Evolutionary conservation across 2,797 vertebrate species (phyloP).

Genomic region (Poecilia picta): DNA sequence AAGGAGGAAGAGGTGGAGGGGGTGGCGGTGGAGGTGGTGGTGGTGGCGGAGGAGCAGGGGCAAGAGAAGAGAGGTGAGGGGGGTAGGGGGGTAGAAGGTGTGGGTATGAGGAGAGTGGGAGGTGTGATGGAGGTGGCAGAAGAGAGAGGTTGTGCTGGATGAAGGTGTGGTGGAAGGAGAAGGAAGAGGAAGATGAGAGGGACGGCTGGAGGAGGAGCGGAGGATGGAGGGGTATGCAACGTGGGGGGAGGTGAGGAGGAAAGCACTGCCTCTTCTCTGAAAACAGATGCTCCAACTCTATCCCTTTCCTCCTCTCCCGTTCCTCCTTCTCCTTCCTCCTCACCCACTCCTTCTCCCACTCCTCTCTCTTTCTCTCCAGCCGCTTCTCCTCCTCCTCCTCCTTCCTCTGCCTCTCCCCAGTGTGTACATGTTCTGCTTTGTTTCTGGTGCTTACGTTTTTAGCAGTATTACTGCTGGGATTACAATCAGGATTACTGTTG

Average conservation of each 20-base stretch:
- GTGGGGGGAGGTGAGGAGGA: conserved; percentile 34
- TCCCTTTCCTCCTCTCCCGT: conserved; percentile 49
- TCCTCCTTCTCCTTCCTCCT: conserved; percentile 52
- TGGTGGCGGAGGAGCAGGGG: conserved; percentile 39
- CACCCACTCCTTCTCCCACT: conserved; percentile 56
- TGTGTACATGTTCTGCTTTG: neutral
- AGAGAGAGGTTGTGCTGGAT: conserved; percentile 71
- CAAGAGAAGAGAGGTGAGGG: conserved; percentile 49
- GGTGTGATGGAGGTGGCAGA: conserved; percentile 55
- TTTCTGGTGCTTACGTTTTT: neutral
- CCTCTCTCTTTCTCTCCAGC: conserved; percentile 37
- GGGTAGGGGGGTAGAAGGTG: conserved; percentile 60
- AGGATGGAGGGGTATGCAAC: conserved; percentile 57
- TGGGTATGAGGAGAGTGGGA: conserved; percentile 55
- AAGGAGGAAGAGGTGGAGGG: conserved; percentile 30
- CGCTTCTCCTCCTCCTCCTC: conserved; percentile 44
- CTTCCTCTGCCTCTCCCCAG: conserved; percentile 7
- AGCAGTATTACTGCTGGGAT: conserved; percentile 17
- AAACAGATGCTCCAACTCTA: conserved; percentile 47
- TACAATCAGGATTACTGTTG: conserved; percentile 32
- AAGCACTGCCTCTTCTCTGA: conserved; percentile 58
- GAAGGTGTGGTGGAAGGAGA: conserved; percentile 73
- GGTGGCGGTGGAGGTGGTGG: conserved; percentile 25
- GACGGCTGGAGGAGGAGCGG: conserved; percentile 58
- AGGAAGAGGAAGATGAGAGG: conserved; percentile 59